Conservation (phyloP, 2,888 invertebrate species). For the Lithodes maja region DNA sequence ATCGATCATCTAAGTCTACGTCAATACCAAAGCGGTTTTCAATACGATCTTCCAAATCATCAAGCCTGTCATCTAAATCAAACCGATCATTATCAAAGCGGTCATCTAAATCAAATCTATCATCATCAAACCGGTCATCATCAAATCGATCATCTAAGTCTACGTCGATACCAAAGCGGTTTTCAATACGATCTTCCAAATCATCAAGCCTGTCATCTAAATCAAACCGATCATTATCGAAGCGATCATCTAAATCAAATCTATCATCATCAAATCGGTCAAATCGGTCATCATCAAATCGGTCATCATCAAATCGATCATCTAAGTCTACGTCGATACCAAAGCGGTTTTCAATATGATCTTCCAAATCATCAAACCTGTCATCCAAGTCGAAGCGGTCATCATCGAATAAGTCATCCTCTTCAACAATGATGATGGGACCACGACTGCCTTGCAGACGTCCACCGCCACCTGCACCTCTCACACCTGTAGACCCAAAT, state of each 20-base stretch:
- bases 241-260: conserved; percentile 40
- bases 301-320: conserved; percentile 48
- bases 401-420: conserved; percentile 37
- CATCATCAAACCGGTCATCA: conserved; percentile 58
- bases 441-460: conserved; percentile 18
- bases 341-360: conserved; percentile 24
- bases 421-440: conserved; percentile 43
- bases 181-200: background rate
- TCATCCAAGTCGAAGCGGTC: conserved; percentile 47
- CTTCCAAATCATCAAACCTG: conserved; percentile 26
- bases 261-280: conserved; percentile 41
- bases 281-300: conserved; percentile 2
- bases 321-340: conserved; percentile 24
- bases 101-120: conserved; percentile 55
- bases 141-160: conserved; percentile 54
- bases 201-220: conserved; percentile 48
- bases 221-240: conserved; percentile 46
- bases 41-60: conserved; percentile 6
- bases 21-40: conserved; percentile 25
- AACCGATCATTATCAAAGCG: conserved; percentile 52
- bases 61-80: conserved; percentile 48
- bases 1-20: conserved; percentile 42
- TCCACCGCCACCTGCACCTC: background rate
- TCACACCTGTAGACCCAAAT: conserved; percentile 4
- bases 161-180: conserved; percentile 4